Conservation (phyloP, 2,113 vertebrate genomes). For the Macroglossus sobrinus region DNA sequence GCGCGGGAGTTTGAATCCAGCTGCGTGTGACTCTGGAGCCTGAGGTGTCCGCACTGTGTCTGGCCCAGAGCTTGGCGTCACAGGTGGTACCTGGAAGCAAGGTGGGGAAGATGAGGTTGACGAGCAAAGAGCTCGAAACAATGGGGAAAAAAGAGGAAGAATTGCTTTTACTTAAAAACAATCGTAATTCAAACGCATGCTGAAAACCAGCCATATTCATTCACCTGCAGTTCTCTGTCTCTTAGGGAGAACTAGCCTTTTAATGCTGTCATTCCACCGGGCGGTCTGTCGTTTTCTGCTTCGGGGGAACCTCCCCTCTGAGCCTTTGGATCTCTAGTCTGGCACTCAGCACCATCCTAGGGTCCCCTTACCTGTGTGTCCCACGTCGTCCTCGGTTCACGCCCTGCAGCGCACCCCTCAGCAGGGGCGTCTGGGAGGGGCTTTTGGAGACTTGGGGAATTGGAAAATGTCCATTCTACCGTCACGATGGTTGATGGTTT, state of each 20-base stretch:
- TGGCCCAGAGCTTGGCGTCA: neutral
- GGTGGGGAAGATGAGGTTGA: neutral
- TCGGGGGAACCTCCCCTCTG: neutral
- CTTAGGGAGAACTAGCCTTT: neutral
- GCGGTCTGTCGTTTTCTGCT: neutral
- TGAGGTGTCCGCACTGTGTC: neutral
- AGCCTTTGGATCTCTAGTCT: neutral
- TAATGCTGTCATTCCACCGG: neutral
- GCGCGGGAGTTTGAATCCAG: neutral
- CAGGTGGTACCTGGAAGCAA: neutral
- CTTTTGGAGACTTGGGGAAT: neutral
- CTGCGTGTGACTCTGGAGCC: neutral
- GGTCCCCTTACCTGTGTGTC: neutral
- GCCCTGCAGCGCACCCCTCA: neutral
- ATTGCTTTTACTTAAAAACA: neutral
- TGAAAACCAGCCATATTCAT: neutral
- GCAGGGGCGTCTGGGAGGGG: neutral
- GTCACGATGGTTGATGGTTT: neutral
- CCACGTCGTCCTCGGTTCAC: neutral
- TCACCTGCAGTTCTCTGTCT: neutral
- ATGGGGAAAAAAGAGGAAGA: neutral
- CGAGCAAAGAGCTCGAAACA: neutral
- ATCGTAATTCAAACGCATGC: neutral
- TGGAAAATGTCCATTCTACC: neutral
- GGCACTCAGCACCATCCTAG: neutral